phyloP scores from a whole-genome alignment of 2,888 invertebrate species.

The Drymonia ruficornis region DNA sequence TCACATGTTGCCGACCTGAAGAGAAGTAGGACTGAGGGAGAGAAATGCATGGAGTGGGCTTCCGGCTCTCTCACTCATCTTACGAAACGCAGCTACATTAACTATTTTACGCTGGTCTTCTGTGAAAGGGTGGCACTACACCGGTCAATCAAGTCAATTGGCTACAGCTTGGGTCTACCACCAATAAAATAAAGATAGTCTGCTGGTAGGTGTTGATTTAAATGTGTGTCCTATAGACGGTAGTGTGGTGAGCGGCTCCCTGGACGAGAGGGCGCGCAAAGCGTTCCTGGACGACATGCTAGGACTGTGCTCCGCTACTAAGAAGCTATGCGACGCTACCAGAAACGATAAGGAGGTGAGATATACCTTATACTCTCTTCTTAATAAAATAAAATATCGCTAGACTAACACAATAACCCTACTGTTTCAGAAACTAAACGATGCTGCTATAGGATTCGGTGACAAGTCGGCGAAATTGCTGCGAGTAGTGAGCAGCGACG shows the following conservation, averaged over 20 bases:
- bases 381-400: background rate
- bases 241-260: constrained; percentile 40
- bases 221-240: constrained; percentile 42
- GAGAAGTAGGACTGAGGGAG: too few relatives aligned
- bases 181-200: too few relatives aligned
- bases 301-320: constrained; percentile 47
- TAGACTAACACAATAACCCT: background rate
- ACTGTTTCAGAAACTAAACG: constrained; percentile 55
- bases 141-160: too few relatives aligned
- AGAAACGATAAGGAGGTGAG: constrained; percentile 50
- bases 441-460: constrained; percentile 55
- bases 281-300: constrained; percentile 50
- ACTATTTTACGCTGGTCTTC: too few relatives aligned
- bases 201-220: too few relatives aligned
- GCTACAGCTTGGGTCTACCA: too few relatives aligned
- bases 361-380: too few relatives aligned
- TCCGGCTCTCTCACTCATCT: too few relatives aligned
- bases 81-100: too few relatives aligned
- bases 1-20: too few relatives aligned
- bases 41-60: too few relatives aligned
- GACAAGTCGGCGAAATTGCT: constrained; percentile 55
- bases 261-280: constrained; percentile 38
- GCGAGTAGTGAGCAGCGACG: constrained; percentile 52
- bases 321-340: constrained; percentile 47
- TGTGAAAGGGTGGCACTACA: too few relatives aligned